Base-by-base conservation (phyloP, 2,113 vertebrate species). In the Castor canadensis region DNA sequence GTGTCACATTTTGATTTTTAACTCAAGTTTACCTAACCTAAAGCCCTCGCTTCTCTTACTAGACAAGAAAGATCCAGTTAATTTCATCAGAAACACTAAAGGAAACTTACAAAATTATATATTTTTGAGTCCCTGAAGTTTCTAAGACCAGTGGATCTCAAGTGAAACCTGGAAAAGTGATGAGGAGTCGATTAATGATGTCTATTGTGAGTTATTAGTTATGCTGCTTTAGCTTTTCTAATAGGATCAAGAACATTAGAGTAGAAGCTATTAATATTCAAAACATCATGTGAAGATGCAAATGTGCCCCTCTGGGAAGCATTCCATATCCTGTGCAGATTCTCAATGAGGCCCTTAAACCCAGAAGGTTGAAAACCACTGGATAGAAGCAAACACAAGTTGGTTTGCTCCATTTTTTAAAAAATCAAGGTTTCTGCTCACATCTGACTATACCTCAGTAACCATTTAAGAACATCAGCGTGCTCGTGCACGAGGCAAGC, bases 221-320 rank as follows among this genome's bases (percentile, higher is more conserved):
- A 90, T 90, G 90, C 92, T 45, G 24, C 87, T 93, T 92, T 84
- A 72, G 94, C 92, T 97, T 95, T 93, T 87, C 93, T 95, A 97
- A 95, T 77, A 96, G 64, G 71, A 93, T 81, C 81, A 92, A 97
- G 94, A 95, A 92, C 90, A 93, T 81, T 95, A 92, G 92, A 90
- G 58, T 90, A 82, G 60, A 62, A 30, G 54, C 81, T 97, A 97
- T 97, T 97, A 96, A 97, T 97, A 97, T 97, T 96, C 95, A 97
- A 97, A 95, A 80, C 94, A 93, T 67, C 67, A 12, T 92, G 94
- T 83, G 49, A 93, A 71, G 93, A 97, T 97, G 97, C 84, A 97
- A 97, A 97, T 97, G n/a, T 22, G 40, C 43, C 40, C 95, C 90
- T 96, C 95, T 92, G 96, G 96, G 96, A 96, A 97, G 58, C 17